Evolutionary conservation across 1,140 invertebrate genomes (phyloP), one percentile per base, ranked within the genome.

Genomic region (Hormaphis cornu): DNA sequence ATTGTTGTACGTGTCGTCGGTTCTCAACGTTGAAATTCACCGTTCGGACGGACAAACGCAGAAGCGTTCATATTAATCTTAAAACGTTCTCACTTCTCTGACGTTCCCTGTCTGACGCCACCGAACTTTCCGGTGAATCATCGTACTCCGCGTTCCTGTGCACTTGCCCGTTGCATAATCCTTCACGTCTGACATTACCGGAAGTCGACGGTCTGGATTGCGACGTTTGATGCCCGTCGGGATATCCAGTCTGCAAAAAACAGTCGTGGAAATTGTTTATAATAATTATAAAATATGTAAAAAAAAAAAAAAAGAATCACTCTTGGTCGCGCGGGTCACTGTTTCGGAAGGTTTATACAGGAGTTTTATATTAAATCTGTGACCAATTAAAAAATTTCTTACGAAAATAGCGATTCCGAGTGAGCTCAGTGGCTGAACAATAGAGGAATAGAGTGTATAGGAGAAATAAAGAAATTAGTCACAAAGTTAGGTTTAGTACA

Each of bases 231-330:
- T 66, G 61, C n/a, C 33, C 28, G 44, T 66, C 61, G 16, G 42
- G 40, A 50, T 66, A 66, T 33, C 42, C 61, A 30, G 61, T 50
- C 61, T 66, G 20, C n/a, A 61, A 40, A n/a, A 40, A n/a, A n/a
- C n/a, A n/a, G n/a, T n/a, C n/a, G n/a, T 18, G 42, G 42, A 22
- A 50, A 50, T 18, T n/a, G 18, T 52, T 28, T 28, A 52, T 24
- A 50, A 50, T 26, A 24, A 52, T 52, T 9, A 52, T 52, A 52
- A 52, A 52, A 16, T 28, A 6, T 52, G 48, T 16, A 28, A 2
- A 28, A n/a, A 28, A 28, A 8, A 28, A 26, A 52, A n/a, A n/a
- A n/a, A n/a, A n/a, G n/a, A n/a, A n/a, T n/a, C n/a, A n/a, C n/a
- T n/a, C n/a, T n/a, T n/a, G n/a, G n/a, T n/a, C n/a, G n/a, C n/a